Conservation (phyloP, 2,888 invertebrate species). For the Agrotis ipsilon region DNA sequence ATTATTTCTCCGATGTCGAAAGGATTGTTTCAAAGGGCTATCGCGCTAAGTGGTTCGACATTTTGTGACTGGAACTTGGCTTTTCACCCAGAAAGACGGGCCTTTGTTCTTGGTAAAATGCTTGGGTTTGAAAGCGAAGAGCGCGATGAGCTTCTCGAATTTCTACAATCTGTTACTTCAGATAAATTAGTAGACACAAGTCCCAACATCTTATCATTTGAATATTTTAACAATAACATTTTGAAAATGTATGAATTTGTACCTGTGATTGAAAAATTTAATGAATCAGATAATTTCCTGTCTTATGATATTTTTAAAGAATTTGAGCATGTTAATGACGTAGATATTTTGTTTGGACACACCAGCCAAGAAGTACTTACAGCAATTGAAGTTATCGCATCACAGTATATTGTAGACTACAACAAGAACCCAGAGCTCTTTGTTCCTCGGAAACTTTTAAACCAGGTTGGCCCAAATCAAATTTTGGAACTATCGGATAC, state of each 20-base stretch:
- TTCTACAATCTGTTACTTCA: constrained; percentile 27
- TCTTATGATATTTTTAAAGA: constrained; percentile 13
- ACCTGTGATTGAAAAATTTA: constrained; percentile 38
- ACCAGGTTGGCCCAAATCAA: neutral
- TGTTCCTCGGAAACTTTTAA: constrained; percentile 29
- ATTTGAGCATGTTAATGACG: constrained; percentile 17
- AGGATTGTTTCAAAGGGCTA: constrained; percentile 43
- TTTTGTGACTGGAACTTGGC: constrained; percentile 23
- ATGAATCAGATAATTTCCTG: constrained; percentile 27
- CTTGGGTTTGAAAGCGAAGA: constrained; percentile 32
- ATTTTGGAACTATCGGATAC: constrained; percentile 20
- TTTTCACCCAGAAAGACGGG: constrained; percentile 33
- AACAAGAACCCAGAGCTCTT: constrained; percentile 16
- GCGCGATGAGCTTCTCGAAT: constrained; percentile 21
- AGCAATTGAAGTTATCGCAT: neutral
- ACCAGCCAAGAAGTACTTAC: constrained; percentile 17
- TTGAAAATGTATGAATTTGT: constrained; percentile 32
- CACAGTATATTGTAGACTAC: neutral
- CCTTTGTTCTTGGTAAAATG: constrained; percentile 17
- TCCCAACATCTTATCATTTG: constrained; percentile 35
- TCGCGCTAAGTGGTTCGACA: constrained; percentile 26
- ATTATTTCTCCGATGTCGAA: constrained; percentile 36
- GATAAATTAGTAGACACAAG: constrained; percentile 23
- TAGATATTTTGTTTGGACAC: constrained; percentile 35
- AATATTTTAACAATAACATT: constrained; percentile 11